Evolutionary conservation across 1,140 invertebrate genomes (phyloP), one percentile per base, ranked within the genome.

Genomic region (Octopus bimaculoides): DNA sequence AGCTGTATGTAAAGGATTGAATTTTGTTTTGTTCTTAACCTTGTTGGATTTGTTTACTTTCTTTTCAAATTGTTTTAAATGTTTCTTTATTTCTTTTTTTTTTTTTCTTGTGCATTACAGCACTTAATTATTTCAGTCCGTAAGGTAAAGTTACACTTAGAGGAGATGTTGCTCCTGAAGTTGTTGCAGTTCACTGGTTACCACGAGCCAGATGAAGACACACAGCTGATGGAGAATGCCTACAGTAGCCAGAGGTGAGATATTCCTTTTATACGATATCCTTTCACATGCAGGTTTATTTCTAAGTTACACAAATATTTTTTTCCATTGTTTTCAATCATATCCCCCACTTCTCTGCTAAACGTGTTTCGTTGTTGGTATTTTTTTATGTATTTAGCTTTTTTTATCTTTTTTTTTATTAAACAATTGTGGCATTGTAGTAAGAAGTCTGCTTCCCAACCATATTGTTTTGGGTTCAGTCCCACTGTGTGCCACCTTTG

Each of bases 111-210:
- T 41, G 26, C 26, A n/a, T 87, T 86, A 84, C 91, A 95, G 91
- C 94, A 97, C 89, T 90, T 98, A 17, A 93, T 95, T 6, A 91
- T 98, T 9, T 93, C 93, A 77, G 89, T 97, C 54, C 95, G 96
- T 78, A 95, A 96, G 73, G 91, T 97, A 69, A 95, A 94, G 52
- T 89, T 98, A 5, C 93, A 95, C 83, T 88, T 99, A 4, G 97
- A 98, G 88, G 97, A 97, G 89, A 92, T 93, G 83, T 90, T 99
- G 61, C 92, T 99, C 55, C 92, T 98, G 83, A 96, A 97, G 89
- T 85, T 98, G 84, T 92, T 94, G 84, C 93, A 93, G 81, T 96
- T 95, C 66, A 90, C 93, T 83, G 92, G 92, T 5, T 83, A 83
- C 82, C 87, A 85, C 78, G 86, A 89, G 61, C 81, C 85, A 12